Evolutionary conservation across 1,140 invertebrate genomes (phyloP).

Genomic region (Euura saliciscinereae): DNA sequence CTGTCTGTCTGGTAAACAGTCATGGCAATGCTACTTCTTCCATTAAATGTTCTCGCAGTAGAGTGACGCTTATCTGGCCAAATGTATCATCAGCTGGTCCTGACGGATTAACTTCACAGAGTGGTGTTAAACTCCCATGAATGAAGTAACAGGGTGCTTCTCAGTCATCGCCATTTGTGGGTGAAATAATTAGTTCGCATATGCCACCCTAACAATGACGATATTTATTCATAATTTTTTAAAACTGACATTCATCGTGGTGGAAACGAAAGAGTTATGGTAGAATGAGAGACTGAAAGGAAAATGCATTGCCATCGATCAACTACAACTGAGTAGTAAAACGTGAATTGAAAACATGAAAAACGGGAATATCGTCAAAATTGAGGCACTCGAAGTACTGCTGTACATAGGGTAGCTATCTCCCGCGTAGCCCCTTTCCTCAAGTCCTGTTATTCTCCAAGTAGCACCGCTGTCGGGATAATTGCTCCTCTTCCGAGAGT

Average conservation of each 20-base stretch:
- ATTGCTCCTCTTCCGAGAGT: conserved; percentile 58
- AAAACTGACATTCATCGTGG: no score
- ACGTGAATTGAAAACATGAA: background rate
- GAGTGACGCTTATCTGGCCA: background rate
- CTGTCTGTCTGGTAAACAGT: no score
- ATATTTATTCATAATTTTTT: no score
- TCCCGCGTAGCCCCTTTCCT: conserved; percentile 60
- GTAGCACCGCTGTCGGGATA: conserved; percentile 72
- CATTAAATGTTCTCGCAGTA: background rate
- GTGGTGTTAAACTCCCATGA: no score
- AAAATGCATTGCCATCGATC: background rate
- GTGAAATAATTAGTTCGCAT: background rate
- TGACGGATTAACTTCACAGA: no score
- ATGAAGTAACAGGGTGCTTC: background rate
- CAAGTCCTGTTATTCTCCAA: conserved; percentile 72
- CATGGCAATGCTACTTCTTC: no score
- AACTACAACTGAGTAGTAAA: background rate
- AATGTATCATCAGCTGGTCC: background rate
- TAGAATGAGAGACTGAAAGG: no score
- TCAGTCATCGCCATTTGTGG: no score
- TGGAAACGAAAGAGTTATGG: no score
- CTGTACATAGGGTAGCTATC: conserved; percentile 17
- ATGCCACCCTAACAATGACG: background rate
- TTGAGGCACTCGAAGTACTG: background rate
- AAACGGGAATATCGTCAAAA: background rate